Conservation (phyloP, 1,140 invertebrate species). For the Calosoma granatense region DNA sequence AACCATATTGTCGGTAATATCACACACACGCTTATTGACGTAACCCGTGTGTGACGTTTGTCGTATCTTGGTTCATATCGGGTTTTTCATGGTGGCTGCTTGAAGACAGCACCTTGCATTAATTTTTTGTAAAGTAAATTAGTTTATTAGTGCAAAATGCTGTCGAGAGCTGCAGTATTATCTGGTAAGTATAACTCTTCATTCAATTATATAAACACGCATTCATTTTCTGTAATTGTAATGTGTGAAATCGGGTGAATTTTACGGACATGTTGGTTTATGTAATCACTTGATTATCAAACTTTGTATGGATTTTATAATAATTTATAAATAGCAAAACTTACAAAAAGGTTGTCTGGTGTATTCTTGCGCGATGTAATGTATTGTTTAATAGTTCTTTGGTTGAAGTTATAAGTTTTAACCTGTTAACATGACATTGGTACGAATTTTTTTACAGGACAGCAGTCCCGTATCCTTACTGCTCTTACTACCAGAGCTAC, state of each 20-base stretch:
- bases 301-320: conserved; percentile 3
- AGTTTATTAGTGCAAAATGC: conserved; percentile 29
- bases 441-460: no score
- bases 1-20: no score
- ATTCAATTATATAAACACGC: conserved; percentile 16
- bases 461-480: conserved; percentile 20
- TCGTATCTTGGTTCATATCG: not conserved
- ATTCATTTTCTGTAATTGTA: no score
- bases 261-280: conserved; percentile 28
- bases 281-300: conserved; percentile 30
- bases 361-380: conserved; percentile 13
- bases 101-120: not conserved
- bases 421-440: no score
- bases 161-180: conserved; percentile 38
- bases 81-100: not conserved
- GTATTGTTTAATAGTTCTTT: no score
- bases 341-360: conserved; percentile 17
- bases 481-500: conserved; percentile 32
- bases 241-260: no score
- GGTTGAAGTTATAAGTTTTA: no score
- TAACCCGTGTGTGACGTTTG: not conserved
- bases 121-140: not conserved
- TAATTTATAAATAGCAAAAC: conserved; percentile 9
- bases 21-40: not conserved
- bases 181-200: conserved; percentile 31